Evolutionary conservation across 2,888 invertebrate genomes (phyloP).

Genomic region (Aphelenchoides bicaudatus): DNA sequence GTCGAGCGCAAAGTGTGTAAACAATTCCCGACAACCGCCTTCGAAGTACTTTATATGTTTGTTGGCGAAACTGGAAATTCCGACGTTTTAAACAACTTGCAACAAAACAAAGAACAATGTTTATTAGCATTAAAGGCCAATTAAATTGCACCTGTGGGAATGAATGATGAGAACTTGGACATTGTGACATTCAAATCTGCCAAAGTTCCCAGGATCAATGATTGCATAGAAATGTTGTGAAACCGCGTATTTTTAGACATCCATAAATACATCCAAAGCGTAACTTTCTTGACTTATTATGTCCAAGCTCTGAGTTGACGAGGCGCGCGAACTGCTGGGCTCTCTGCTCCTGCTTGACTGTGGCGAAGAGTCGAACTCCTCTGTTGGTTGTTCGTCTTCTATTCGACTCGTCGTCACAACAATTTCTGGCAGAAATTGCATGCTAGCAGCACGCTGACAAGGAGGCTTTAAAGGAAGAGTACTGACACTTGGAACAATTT

Average conservation of each 20-base stretch:
- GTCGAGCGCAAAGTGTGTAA: no score
- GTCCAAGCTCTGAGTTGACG: constrained; percentile 4
- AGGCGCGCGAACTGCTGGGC: neutral
- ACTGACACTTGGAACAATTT: neutral
- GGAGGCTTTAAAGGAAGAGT: neutral
- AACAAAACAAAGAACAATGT: no score
- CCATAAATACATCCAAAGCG: constrained; percentile 2
- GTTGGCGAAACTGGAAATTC: no score
- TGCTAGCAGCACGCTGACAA: constrained; percentile 21
- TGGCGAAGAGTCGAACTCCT: constrained; percentile 2
- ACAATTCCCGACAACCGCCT: no score
- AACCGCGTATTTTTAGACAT: neutral
- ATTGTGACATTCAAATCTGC: no score
- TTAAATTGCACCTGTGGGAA: no score
- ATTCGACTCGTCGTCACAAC: constrained; percentile 15
- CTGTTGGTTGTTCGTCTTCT: neutral
- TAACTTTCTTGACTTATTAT: neutral
- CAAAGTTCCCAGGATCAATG: no score
- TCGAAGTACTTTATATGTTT: no score
- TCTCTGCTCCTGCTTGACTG: constrained; percentile 9
- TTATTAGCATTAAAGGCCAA: no score
- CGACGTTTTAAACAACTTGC: no score
- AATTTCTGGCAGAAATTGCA: constrained; percentile 23
- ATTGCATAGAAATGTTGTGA: no score
- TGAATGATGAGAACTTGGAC: no score